These are phyloP conservation scores for Eurypyga helias DNA, from an alignment of 2,113 vertebrate genomes.

Conservation along the genomic window DNA sequence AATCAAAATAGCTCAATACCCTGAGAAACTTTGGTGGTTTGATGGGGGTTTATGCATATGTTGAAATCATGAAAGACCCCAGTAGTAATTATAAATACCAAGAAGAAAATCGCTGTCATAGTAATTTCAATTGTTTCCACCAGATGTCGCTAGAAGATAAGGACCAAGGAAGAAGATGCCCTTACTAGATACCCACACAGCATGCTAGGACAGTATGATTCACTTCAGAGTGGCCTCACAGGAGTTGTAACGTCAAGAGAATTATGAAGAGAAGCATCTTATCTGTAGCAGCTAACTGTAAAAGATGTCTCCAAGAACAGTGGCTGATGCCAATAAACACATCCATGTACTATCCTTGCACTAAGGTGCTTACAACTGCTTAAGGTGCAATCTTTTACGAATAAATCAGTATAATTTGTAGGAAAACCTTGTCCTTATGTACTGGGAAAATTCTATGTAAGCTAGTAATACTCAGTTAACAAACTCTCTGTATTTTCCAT, in stretches of 20 bases:
- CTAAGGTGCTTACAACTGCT: neutral
- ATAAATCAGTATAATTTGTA: neutral
- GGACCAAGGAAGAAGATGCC: neutral
- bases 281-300: neutral
- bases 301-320: neutral
- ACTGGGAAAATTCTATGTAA: neutral
- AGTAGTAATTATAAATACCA: neutral
- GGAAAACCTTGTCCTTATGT: neutral
- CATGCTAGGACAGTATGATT: too few relatives aligned
- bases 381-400: neutral
- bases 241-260: neutral
- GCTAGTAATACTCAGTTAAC: neutral
- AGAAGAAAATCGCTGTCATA: neutral
- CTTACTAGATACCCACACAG: neutral
- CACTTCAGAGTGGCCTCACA: neutral
- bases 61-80: neutral
- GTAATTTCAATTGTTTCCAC: constrained; percentile 27
- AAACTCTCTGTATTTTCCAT: neutral
- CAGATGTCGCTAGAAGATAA: constrained; percentile 20
- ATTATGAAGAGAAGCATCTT: neutral
- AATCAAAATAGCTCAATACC: neutral
- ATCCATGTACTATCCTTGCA: neutral
- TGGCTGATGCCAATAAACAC: neutral
- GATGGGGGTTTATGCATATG: neutral
- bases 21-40: neutral